Percentiles rank a stretch among this genome's conserved stretches.
Conservation (phyloP, 2,797 vertebrate species). For the Mallotus villosus region DNA sequence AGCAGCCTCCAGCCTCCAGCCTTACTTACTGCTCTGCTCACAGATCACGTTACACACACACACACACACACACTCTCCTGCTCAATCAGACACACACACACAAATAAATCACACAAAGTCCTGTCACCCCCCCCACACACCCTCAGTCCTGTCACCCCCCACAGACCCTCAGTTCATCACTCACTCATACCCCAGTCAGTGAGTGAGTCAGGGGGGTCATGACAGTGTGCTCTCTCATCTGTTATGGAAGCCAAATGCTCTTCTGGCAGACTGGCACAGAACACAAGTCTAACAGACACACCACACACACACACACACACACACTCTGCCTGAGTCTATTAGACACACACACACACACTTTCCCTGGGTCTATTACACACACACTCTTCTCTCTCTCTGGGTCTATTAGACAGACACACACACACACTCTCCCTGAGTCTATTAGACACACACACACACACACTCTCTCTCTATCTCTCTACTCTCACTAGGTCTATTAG, state of each 20-base stretch:
- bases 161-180: not conserved
- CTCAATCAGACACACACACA: no score
- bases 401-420: no score
- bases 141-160: not conserved
- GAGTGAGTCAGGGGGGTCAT: conserved; percentile 84
- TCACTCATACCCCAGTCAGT: conserved; percentile 85
- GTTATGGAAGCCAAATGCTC: conserved; percentile 88
- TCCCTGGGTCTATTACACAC: no score
- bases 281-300: conserved; percentile 70
- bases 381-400: no score
- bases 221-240: conserved; percentile 81
- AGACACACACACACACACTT: no score
- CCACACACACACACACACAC: no score
- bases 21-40: conserved; percentile 91
- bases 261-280: conserved; percentile 77
- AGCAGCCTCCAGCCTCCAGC: conserved; percentile 67
- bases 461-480: no score
- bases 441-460: no score
- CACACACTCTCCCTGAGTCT: no score
- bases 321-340: no score
- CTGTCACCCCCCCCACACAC: not conserved
- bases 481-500: no score
- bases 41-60: conserved; percentile 37
- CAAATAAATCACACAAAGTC: not conserved
- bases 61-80: no score